These are phyloP conservation scores for Philonicus albiceps DNA, from an alignment of 2,888 invertebrate genomes.

Conservation along the genomic window DNA sequence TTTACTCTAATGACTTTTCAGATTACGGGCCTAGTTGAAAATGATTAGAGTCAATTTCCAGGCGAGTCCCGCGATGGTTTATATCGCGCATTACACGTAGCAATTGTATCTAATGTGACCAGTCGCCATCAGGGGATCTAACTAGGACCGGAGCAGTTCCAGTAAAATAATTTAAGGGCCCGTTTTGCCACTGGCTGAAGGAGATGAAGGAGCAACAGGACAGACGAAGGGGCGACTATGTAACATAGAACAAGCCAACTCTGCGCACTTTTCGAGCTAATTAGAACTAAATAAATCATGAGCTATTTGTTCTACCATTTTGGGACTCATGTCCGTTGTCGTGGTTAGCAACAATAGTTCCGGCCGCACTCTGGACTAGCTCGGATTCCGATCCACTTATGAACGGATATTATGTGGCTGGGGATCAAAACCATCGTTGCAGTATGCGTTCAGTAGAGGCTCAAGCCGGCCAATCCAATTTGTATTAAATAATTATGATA, in stretches of 20 bases:
- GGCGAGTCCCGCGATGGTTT: not conserved
- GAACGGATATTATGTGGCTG: not conserved
- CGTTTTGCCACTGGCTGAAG: not conserved
- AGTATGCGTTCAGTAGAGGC: not conserved
- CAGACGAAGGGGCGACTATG: not conserved
- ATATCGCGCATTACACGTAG: not conserved
- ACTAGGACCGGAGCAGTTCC: not conserved
- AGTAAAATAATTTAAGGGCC: not conserved
- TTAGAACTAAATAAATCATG: slow-evolving; percentile 24
- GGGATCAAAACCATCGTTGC: slow-evolving; percentile 17
- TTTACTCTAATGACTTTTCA: not conserved
- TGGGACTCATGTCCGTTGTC: not conserved
- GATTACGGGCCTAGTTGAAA: not conserved
- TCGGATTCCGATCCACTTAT: not conserved
- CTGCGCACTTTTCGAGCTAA: slow-evolving; percentile 16
- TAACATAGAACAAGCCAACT: not conserved
- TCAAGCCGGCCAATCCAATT: not conserved
- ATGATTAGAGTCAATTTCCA: not conserved
- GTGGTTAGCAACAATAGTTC: not conserved
- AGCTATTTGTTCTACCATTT: slow-evolving; percentile 19
- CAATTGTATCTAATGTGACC: not conserved
- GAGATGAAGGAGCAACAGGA: not conserved
- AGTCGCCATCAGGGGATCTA: not conserved
- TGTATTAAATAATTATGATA: slow-evolving; percentile 27
- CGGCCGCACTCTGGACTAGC: not conserved